Evolutionary conservation across 2,797 vertebrate species (phyloP).

Genomic region (Hemibagrus guttatus): DNA sequence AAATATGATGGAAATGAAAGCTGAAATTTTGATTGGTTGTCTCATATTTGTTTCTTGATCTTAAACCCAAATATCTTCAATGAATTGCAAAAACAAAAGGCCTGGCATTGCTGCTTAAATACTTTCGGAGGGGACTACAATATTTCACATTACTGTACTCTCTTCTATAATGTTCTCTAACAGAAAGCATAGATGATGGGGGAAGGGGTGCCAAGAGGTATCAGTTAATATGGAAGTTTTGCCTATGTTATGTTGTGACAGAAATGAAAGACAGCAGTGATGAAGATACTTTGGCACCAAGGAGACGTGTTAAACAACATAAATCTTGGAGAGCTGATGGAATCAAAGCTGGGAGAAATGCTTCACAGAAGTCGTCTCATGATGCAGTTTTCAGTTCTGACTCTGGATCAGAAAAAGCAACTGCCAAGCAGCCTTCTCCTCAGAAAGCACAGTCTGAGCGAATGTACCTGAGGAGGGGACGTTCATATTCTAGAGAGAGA

Average conservation of each 20-base stretch:
- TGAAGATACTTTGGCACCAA: conserved; percentile 39
- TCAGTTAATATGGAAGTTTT: neutral
- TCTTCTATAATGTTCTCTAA: neutral
- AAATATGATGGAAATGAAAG: too few species aligned
- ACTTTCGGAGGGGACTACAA: neutral
- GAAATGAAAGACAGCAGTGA: conserved; percentile 34
- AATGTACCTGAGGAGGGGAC: conserved; percentile 30
- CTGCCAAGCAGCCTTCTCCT: neutral
- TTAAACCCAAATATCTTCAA: too few species aligned
- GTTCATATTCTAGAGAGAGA: conserved; percentile 30
- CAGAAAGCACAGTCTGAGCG: conserved; percentile 26
- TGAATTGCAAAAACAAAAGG: neutral
- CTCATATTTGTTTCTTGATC: too few species aligned
- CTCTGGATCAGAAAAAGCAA: neutral
- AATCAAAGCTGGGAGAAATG: neutral
- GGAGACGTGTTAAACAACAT: conserved; percentile 27
- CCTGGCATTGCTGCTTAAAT: neutral
- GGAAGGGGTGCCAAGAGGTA: neutral
- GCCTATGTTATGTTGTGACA: neutral
- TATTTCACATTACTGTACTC: neutral
- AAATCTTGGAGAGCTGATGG: conserved; percentile 8
- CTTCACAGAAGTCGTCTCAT: conserved; percentile 10
- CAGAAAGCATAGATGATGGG: neutral
- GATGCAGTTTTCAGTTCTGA: conserved; percentile 3
- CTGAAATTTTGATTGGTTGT: too few species aligned